phyloP scores from a whole-genome alignment of 2,113 vertebrate genomes.

The Falcunculus frontatus region DNA sequence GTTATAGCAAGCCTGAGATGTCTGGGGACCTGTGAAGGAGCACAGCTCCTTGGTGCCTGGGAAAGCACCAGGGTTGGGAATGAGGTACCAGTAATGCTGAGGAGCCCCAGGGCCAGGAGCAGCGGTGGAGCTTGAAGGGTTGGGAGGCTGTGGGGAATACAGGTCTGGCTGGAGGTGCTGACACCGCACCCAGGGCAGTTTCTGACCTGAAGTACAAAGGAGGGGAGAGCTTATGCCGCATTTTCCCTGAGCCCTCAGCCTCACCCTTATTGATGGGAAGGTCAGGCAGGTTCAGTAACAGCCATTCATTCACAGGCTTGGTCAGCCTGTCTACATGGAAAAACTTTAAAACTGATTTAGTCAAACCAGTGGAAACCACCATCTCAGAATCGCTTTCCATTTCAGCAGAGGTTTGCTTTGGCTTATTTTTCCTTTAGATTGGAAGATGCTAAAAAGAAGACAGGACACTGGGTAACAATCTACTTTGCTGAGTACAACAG shows the following conservation, averaged over 20 bases:
- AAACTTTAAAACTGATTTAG: not conserved
- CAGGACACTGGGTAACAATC: not conserved
- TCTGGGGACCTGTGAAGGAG: not conserved
- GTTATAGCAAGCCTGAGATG: not conserved
- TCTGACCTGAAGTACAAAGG: not conserved
- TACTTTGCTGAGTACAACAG: not conserved
- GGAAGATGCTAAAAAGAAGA: not conserved
- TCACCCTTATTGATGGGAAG: constrained; percentile 27
- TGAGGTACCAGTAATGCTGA: fast-evolving
- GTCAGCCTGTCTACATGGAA: not conserved
- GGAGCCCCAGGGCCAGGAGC: not conserved
- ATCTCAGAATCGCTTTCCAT: not conserved
- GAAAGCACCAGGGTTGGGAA: not conserved
- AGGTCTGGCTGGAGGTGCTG: not conserved
- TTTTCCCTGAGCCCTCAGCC: not conserved
- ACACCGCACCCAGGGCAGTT: not conserved
- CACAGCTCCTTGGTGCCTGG: not conserved
- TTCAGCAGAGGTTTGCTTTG: not conserved
- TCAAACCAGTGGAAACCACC: not conserved
- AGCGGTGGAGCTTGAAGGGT: not conserved
- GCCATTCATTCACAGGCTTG: not conserved
- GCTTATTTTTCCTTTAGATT: not conserved
- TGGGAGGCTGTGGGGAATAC: not conserved
- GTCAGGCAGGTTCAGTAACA: not conserved
- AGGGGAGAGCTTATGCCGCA: not conserved